Percentiles rank a stretch among this genome's conserved stretches.
Evolutionary conservation across 2,113 vertebrate genomes (phyloP).

Genomic region (Pseudopipra pipra): DNA sequence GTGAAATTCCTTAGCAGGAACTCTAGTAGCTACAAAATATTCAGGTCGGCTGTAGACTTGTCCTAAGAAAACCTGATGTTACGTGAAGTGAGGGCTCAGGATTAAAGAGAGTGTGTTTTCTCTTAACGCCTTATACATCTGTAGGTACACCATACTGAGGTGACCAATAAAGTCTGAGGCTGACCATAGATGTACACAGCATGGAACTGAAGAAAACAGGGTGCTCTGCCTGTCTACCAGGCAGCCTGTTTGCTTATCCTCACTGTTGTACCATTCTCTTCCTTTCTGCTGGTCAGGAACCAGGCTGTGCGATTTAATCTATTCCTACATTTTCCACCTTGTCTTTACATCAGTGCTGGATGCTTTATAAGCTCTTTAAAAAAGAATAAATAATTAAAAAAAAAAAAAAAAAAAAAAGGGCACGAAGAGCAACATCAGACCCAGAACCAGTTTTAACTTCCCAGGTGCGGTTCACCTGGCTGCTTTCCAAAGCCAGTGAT

Average conservation of each 20-base stretch:
- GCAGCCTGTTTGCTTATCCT: not conserved
- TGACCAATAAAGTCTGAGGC: not conserved
- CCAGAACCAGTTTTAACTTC: slow-evolving; percentile 37
- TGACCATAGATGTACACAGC: not conserved
- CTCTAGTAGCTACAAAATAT: not conserved
- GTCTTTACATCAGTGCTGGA: not conserved
- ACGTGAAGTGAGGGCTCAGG: not conserved
- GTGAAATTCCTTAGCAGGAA: not conserved
- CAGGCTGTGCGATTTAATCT: not conserved
- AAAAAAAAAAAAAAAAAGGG: not conserved
- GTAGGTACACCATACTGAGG: not conserved
- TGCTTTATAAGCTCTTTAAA: not conserved
- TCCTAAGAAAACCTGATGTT: not conserved
- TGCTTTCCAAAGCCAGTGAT: slow-evolving; percentile 14
- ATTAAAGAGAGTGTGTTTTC: not conserved
- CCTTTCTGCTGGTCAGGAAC: not conserved
- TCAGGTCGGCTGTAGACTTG: not conserved
- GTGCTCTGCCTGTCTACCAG: not conserved
- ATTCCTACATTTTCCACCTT: not conserved
- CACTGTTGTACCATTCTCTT: not conserved
- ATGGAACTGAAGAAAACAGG: not conserved
- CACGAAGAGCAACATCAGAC: not conserved
- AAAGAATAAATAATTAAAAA: not conserved
- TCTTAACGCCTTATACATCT: not conserved
- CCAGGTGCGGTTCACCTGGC: slow-evolving; percentile 27